Conservation (phyloP, 2,113 vertebrate genomes). For the Hippocampus zosterae region DNA sequence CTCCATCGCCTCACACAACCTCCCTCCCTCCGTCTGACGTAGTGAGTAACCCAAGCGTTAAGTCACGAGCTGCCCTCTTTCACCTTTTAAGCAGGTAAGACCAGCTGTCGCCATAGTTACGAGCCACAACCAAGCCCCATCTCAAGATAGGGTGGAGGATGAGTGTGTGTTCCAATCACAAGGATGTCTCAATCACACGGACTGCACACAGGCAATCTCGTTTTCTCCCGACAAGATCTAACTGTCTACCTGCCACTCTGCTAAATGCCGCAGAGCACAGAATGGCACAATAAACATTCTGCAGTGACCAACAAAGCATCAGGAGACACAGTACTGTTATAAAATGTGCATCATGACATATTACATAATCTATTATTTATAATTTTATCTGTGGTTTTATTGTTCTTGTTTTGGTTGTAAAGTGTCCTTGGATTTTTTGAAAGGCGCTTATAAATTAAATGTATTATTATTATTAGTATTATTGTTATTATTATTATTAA, state of each 20-base stretch:
- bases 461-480: no score
- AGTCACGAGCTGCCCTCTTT: conserved; percentile 53
- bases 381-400: no score
- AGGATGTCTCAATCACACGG: conserved; percentile 60
- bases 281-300: conserved; percentile 46
- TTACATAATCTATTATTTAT: background rate
- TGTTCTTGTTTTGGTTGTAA: no score
- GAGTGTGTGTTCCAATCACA: conserved; percentile 36
- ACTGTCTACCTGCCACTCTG: conserved; percentile 34
- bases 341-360: conserved; percentile 34
- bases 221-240: conserved; percentile 36
- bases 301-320: conserved; percentile 31
- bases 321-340: conserved; percentile 38
- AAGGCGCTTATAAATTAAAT: no score
- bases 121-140: conserved; percentile 42
- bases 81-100: conserved; percentile 55
- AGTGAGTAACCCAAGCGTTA: conserved; percentile 54
- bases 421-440: no score
- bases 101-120: conserved; percentile 64
- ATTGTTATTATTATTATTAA: no score
- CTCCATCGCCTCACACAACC: conserved; percentile 5
- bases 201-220: conserved; percentile 36
- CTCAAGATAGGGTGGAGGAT: conserved; percentile 6
- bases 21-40: conserved; percentile 22
- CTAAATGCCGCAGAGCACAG: conserved; percentile 40